Evolutionary conservation across 1,140 invertebrate genomes (phyloP).

Genomic region (Drosophila orena): DNA sequence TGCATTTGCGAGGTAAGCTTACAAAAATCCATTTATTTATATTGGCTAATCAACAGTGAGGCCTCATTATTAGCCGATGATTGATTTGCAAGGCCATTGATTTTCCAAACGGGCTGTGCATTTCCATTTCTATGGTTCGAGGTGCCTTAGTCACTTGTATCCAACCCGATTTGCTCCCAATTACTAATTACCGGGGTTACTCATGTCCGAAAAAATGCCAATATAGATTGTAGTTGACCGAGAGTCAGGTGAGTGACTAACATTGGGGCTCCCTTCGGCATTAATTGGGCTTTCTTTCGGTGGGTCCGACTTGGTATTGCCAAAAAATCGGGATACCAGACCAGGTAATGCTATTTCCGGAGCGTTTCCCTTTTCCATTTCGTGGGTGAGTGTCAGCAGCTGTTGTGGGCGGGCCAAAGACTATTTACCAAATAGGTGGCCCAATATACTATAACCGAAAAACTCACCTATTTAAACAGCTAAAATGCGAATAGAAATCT

Average conservation of each 20-base stretch:
- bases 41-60: no score
- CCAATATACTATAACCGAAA: neutral
- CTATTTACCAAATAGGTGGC: conserved; percentile 16
- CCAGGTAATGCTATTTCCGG: conserved; percentile 62
- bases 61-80: neutral
- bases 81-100: neutral
- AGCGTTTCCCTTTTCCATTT: conserved; percentile 6
- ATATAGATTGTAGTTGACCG: conserved; percentile 55
- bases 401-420: conserved; percentile 67
- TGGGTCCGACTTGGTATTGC: neutral
- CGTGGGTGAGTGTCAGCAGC: conserved; percentile 55
- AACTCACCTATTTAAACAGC: conserved; percentile 13
- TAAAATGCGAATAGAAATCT: conserved; percentile 16
- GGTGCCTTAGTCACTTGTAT: conserved; percentile 12
- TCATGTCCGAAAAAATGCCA: conserved; percentile 52
- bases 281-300: conserved; percentile 4
- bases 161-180: conserved; percentile 48
- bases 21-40: neutral
- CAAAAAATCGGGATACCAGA: conserved; percentile 41
- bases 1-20: neutral
- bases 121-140: neutral
- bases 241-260: conserved; percentile 40
- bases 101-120: conserved; percentile 11
- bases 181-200: conserved; percentile 56
- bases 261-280: conserved; percentile 32